These are phyloP conservation scores for Diprion similis DNA, from an alignment of 1,140 invertebrate species.

Conservation along the genomic window DNA sequence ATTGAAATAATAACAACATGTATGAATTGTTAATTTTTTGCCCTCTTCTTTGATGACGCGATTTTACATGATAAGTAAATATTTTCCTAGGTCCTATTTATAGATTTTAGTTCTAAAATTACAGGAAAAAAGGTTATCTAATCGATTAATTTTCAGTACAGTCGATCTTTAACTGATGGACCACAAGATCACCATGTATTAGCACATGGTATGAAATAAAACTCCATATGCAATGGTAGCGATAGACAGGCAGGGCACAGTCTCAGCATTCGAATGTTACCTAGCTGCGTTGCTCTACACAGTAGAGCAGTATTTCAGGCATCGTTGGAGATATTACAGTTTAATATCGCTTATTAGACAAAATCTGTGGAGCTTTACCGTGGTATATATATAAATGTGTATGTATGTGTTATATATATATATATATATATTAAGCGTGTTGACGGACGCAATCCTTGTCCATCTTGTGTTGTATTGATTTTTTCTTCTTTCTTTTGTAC, in stretches of 20 bases:
- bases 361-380: slow-evolving; percentile 30
- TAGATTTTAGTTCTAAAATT: no score
- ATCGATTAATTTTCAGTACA: no score
- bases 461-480: background rate
- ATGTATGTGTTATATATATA: no score
- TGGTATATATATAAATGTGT: slow-evolving; percentile 35
- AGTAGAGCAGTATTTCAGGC: slow-evolving; percentile 44
- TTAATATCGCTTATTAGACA: slow-evolving; percentile 37
- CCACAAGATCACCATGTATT: no score
- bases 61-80: no score
- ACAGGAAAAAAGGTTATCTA: no score
- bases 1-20: no score
- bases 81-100: no score
- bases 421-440: no score
- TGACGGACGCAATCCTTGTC: background rate
- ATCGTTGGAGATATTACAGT: slow-evolving; percentile 37
- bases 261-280: slow-evolving; percentile 1
- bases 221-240: background rate
- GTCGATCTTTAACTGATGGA: no score
- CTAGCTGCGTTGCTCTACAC: slow-evolving; percentile 41
- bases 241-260: slow-evolving; percentile 8
- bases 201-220: background rate
- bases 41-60: background rate
- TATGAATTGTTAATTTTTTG: no score
- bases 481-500: slow-evolving; percentile 28